Conservation (phyloP, 2,888 invertebrate genomes). For the Pachycephus smyrnensis region DNA sequence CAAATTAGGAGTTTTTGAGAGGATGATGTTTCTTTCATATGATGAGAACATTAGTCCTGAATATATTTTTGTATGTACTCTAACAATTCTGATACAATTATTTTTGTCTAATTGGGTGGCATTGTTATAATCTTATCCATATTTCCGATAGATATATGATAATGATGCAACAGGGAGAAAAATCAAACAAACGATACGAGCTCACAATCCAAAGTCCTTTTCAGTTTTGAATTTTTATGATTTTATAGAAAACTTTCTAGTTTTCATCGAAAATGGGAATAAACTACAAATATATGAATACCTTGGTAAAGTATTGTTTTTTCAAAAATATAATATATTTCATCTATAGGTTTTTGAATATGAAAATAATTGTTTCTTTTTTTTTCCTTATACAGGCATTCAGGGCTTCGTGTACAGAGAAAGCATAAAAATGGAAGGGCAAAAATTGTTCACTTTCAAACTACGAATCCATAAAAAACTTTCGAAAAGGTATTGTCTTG, state of each 20-base stretch:
- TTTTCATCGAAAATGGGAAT: slow-evolving; percentile 54
- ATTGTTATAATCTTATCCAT: neutral
- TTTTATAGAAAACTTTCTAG: slow-evolving; percentile 47
- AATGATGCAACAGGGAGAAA: slow-evolving; percentile 64
- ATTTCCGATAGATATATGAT: slow-evolving; percentile 36
- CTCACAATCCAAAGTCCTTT: slow-evolving; percentile 68
- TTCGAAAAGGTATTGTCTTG: slow-evolving; percentile 52
- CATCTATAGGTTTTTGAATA: neutral
- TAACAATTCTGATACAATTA: neutral
- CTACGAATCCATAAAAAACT: slow-evolving; percentile 50
- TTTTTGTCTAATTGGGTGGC: neutral
- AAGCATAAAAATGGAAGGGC: slow-evolving; percentile 57
- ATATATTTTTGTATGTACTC: slow-evolving; percentile 49
- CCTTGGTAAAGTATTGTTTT: slow-evolving; percentile 58
- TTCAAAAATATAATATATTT: neutral
- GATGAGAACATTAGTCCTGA: slow-evolving; percentile 40
- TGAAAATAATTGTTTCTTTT: neutral
- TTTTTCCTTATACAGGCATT: slow-evolving; percentile 56
- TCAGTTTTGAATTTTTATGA: slow-evolving; percentile 47
- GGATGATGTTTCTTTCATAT: slow-evolving; percentile 42
- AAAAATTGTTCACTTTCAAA: slow-evolving; percentile 59
- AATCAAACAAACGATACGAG: slow-evolving; percentile 69
- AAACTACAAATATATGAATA: slow-evolving; percentile 68
- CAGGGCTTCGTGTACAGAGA: slow-evolving; percentile 66
- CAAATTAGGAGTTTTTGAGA: slow-evolving; percentile 43